Conservation (phyloP, 1,140 invertebrate genomes). For the Drosophila fuyamai region DNA sequence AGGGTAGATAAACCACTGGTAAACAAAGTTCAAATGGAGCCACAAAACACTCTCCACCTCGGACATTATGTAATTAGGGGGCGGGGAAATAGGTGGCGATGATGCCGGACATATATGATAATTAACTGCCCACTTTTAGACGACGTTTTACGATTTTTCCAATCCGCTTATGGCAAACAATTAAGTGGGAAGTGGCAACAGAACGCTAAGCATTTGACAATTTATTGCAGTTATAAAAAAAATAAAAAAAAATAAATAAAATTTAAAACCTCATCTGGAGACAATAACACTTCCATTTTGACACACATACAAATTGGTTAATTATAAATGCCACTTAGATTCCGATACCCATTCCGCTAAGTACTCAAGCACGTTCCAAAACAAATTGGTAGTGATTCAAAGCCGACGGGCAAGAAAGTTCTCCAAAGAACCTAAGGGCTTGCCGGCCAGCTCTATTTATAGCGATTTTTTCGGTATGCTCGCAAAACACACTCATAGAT, state of each 20-base stretch:
- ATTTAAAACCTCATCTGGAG: slow-evolving; percentile 19
- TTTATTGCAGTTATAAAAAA: slow-evolving; percentile 61
- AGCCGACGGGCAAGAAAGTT: slow-evolving; percentile 8
- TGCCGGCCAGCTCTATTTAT: slow-evolving; percentile 12
- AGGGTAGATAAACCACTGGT: no score
- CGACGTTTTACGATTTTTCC: slow-evolving; percentile 30
- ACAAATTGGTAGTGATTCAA: slow-evolving; percentile 8
- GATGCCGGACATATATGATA: slow-evolving; percentile 34
- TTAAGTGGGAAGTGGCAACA: slow-evolving; percentile 43
- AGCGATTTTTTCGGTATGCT: slow-evolving; percentile 14
- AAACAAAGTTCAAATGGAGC: no score
- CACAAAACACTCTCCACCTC: slow-evolving; percentile 17
- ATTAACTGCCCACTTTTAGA: slow-evolving; percentile 22
- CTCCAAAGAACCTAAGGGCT: slow-evolving; percentile 4
- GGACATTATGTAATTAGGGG: slow-evolving; percentile 27
- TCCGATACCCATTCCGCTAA: slow-evolving; percentile 27
- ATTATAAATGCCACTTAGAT: slow-evolving; percentile 53
- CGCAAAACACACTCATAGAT: not conserved
- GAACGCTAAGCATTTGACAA: slow-evolving; percentile 41
- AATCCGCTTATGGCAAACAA: slow-evolving; percentile 43
- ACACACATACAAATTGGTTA: slow-evolving; percentile 74
- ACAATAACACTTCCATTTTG: slow-evolving; percentile 23
- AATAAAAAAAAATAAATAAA: slow-evolving; percentile 26
- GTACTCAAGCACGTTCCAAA: slow-evolving; percentile 25
- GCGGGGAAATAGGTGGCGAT: not conserved